Percentiles rank a stretch among this genome's conserved stretches.
These are phyloP conservation scores for Drosophila arizonae DNA, from an alignment of 1,140 invertebrate genomes.

Conservation along the genomic window DNA sequence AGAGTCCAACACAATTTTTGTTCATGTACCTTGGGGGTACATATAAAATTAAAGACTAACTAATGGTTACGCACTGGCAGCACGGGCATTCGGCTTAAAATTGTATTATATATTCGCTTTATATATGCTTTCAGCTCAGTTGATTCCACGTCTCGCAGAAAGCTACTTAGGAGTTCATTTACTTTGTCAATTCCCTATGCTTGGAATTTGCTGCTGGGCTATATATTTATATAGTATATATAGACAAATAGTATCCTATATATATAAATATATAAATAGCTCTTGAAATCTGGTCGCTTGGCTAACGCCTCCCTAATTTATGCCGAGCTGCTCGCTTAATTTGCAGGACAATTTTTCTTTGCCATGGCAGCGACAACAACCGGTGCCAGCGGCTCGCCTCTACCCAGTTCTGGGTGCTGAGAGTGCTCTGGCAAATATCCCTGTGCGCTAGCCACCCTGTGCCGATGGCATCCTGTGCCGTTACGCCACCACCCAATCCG, in stretches of 20 bases:
- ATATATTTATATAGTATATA: background rate
- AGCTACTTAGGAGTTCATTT: too few relatives aligned
- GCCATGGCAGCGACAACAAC: slow-evolving; percentile 31
- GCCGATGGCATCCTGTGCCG: background rate
- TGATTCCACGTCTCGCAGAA: too few relatives aligned
- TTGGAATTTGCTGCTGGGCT: too few relatives aligned
- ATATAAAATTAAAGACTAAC: too few relatives aligned
- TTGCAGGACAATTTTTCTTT: slow-evolving; percentile 68
- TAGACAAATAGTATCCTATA: background rate
- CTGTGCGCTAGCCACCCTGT: background rate
- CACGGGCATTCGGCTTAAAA: too few relatives aligned
- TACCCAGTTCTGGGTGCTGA: background rate
- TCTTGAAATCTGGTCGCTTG: slow-evolving; percentile 47
- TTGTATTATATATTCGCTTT: too few relatives aligned
- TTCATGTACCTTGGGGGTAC: too few relatives aligned
- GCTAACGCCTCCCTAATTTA: slow-evolving; percentile 57
- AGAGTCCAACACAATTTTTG: too few relatives aligned
- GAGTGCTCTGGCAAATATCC: background rate
- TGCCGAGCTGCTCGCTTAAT: slow-evolving; percentile 67
- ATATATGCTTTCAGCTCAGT: too few relatives aligned
- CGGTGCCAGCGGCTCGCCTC: background rate
- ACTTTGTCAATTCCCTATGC: too few relatives aligned
- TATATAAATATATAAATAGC: background rate
- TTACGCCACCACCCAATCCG: background rate
- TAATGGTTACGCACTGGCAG: too few relatives aligned